Evolutionary conservation across 1,140 invertebrate genomes (phyloP).

Genomic region (Halictus rubicundus): DNA sequence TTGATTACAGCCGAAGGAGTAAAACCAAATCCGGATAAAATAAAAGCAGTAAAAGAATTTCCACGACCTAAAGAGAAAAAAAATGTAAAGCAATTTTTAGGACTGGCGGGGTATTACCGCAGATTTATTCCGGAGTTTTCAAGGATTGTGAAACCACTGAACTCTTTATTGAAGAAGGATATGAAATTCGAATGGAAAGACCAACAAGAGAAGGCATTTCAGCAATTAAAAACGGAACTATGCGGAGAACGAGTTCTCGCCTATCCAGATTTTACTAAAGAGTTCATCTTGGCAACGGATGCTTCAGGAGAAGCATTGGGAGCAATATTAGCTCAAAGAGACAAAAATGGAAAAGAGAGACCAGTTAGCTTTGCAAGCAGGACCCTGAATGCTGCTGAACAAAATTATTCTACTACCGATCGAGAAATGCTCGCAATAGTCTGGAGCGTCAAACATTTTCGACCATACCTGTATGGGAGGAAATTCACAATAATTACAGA

Average conservation of each 20-base stretch:
- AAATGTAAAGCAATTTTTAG: constrained; percentile 10
- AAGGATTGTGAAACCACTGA: background rate
- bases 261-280: background rate
- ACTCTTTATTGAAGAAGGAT: background rate
- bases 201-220: background rate
- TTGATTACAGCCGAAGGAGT: background rate
- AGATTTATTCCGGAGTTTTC: background rate
- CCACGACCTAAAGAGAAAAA: background rate
- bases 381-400: background rate
- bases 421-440: no score
- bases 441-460: no score
- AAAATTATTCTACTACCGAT: constrained; percentile 1
- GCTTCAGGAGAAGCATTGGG: background rate
- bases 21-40: background rate
- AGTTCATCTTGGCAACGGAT: background rate
- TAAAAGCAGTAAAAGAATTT: background rate
- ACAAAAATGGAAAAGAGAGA: background rate
- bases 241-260: background rate
- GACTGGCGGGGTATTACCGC: background rate
- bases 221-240: background rate
- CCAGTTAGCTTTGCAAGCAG: background rate
- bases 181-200: background rate
- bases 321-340: background rate
- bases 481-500: no score
- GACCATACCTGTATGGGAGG: no score